Conservation (phyloP, 2,113 vertebrate genomes). For the Nicator chloris region DNA sequence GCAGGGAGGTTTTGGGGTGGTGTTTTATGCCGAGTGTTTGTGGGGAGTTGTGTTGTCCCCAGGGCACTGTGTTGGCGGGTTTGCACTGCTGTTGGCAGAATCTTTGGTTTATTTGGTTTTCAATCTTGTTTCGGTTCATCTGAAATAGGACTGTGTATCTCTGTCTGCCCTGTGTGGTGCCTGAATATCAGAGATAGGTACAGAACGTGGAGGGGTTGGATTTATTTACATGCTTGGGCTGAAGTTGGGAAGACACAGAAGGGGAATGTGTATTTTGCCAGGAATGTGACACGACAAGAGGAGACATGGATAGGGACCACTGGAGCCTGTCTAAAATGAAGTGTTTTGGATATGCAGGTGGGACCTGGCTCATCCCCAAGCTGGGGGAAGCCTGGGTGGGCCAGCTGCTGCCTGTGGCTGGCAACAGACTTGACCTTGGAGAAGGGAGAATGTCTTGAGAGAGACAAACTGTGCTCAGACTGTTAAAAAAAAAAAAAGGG, state of each 20-base stretch:
- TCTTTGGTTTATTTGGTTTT: not conserved
- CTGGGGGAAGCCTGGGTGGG: not conserved
- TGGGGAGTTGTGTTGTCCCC: not conserved
- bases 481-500: not conserved
- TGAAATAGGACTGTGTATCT: not conserved
- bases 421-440: not conserved
- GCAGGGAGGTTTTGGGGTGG: not conserved
- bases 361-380: rapidly evolving
- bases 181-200: not conserved
- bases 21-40: not conserved
- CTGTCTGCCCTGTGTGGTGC: not conserved
- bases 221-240: not conserved
- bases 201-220: not conserved
- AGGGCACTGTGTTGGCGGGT: not conserved
- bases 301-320: rapidly evolving
- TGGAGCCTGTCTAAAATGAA: not conserved
- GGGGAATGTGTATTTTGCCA: not conserved
- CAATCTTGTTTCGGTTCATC: not conserved
- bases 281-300: not conserved
- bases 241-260: not conserved
- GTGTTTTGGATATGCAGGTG: not conserved
- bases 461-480: not conserved
- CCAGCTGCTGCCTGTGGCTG: not conserved
- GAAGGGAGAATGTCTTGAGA: not conserved
- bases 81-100: not conserved